Conservation (phyloP, 2,113 vertebrate species). For the Dicrurus megarhynchus region DNA sequence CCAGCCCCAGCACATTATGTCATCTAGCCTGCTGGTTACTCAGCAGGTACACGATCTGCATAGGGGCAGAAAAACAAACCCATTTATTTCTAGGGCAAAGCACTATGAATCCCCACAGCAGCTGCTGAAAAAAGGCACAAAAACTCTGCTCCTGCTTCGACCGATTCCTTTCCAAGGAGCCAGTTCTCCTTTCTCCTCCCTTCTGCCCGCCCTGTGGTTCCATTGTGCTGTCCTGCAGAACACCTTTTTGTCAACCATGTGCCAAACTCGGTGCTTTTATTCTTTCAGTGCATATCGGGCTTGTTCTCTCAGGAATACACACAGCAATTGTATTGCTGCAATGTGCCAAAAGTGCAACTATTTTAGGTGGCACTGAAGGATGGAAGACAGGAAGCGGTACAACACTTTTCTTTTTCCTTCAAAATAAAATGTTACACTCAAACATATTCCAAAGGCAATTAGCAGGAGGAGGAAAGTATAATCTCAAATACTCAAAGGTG, state of each 20-base stretch:
- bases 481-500: neutral
- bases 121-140: neutral
- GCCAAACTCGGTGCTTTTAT: neutral
- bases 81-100: slow-evolving; percentile 6
- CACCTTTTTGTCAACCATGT: neutral
- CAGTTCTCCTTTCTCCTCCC: neutral
- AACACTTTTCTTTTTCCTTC: neutral
- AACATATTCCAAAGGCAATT: slow-evolving; percentile 14
- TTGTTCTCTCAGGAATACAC: neutral
- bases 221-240: neutral
- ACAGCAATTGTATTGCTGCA: neutral
- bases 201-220: neutral
- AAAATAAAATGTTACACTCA: neutral
- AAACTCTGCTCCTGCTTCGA: neutral
- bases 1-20: neutral
- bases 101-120: neutral
- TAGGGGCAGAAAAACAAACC: neutral
- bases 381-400: neutral
- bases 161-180: neutral
- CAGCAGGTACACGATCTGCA: neutral
- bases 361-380: neutral
- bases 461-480: neutral
- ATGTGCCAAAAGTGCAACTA: neutral
- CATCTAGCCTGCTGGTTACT: neutral
- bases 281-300: neutral